Base-by-base conservation (phyloP, 2,113 vertebrate genomes). In the Prinia subflava region DNA sequence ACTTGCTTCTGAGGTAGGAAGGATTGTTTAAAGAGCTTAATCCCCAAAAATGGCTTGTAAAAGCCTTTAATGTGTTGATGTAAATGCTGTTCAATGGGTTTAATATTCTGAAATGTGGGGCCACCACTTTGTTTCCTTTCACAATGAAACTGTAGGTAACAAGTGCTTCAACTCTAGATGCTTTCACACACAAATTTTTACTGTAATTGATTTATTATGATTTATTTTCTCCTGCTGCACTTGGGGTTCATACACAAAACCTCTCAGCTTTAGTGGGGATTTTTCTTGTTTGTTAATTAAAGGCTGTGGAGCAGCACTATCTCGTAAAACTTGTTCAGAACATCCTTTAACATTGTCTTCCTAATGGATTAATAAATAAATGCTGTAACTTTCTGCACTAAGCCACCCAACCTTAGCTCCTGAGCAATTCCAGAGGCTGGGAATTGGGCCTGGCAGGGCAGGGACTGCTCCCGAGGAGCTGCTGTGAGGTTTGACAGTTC, bases 401-500 rank as follows among this genome's bases (percentile, higher is more conserved):
- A 74, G 12, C 35, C 33, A 21, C 46, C 31, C 35, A 20, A 5
- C 9, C 30, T 63, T 13, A 13, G 15, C 19, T 39, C 49, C 35
- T 46, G 46, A 35, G 37, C 6, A 1, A 2, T 42, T 71, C 13
- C 47, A 4, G 9, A 23, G 55, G 39, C 56, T 60, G 67, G 71
- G 41, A 12, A 5, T 15, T n/a, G 17, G 15, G 19, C 16, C 33
- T 15, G 63, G 46, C 19, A 15, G 52, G 42, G 57, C 21, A 47
- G 41, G 41, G 39, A 1, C 31, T 8, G 17, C 37, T 21, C 33
- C 27, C 0, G 2, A 13, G 42, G 47, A 37, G 24, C 3, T 27
- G 3, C 35, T 13, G 33, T 3, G 28, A 24, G 68, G 3, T 2
- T 15, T 3, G 23, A 1, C 1, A 11, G 9, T 8, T 64, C 37